Conservation (phyloP, 1,140 invertebrate species). For the Andrena cerasifolii region DNA sequence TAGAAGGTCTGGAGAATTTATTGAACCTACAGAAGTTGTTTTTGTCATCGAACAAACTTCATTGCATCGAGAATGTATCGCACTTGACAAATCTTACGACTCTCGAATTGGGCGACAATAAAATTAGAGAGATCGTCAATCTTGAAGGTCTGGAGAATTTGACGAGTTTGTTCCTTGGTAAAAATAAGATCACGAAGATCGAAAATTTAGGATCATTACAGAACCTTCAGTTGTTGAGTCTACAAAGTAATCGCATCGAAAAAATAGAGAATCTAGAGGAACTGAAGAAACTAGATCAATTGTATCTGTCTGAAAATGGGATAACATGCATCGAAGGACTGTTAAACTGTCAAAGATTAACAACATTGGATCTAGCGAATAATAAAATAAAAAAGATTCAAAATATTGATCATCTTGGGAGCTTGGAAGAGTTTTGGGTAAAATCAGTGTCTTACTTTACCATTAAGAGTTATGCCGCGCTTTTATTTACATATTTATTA, state of each 20-base stretch:
- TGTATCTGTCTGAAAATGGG: slow-evolving; percentile 98
- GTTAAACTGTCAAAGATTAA: slow-evolving; percentile 87
- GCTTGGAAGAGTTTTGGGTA: slow-evolving; percentile 97
- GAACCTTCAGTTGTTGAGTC: slow-evolving; percentile 91
- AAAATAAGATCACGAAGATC: slow-evolving; percentile 97
- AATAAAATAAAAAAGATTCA: slow-evolving; percentile 93
- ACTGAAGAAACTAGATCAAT: slow-evolving; percentile 89
- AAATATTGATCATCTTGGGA: slow-evolving; percentile 89
- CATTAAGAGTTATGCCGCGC: slow-evolving; percentile 15
- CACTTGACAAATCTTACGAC: slow-evolving; percentile 91
- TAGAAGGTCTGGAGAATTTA: slow-evolving; percentile 92
- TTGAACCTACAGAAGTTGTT: slow-evolving; percentile 93
- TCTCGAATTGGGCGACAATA: slow-evolving; percentile 97
- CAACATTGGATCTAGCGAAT: slow-evolving; percentile 94
- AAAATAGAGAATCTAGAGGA: slow-evolving; percentile 94
- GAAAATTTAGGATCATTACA: slow-evolving; percentile 91
- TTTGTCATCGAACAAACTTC: slow-evolving; percentile 96
- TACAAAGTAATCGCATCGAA: slow-evolving; percentile 95
- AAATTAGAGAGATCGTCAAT: slow-evolving; percentile 94
- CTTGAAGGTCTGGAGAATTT: slow-evolving; percentile 89
- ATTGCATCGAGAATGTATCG: slow-evolving; percentile 95
- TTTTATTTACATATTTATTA: slow-evolving; percentile 32
- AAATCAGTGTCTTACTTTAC: slow-evolving; percentile 64
- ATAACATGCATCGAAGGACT: slow-evolving; percentile 90
- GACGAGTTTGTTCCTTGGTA: slow-evolving; percentile 93